These are phyloP conservation scores for Sussaba pulchella DNA, from an alignment of 2,888 invertebrate genomes.

Conservation along the genomic window DNA sequence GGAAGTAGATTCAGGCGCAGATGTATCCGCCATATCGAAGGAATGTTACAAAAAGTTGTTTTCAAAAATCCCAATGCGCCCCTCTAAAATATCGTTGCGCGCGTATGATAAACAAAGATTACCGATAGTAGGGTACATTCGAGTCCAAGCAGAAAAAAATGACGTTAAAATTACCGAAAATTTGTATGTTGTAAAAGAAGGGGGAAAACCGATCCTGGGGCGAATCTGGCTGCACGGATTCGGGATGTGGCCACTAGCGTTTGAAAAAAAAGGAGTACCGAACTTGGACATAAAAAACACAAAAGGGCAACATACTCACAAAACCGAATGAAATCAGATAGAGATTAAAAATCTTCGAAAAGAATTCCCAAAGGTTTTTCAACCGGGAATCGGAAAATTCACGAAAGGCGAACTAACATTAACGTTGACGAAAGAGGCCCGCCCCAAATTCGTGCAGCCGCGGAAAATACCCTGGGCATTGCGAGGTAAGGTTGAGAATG, in stretches of 20 bases:
- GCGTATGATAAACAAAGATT: slow-evolving; percentile 43
- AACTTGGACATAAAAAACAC: background rate
- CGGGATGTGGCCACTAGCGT: slow-evolving; percentile 45
- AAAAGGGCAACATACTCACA: background rate
- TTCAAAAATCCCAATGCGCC: background rate
- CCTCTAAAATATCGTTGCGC: slow-evolving; percentile 16
- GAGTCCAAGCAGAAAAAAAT: slow-evolving; percentile 1
- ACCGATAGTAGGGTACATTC: slow-evolving; percentile 30
- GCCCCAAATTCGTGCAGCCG: slow-evolving; percentile 68
- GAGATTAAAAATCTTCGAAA: background rate
- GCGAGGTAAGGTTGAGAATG: slow-evolving; percentile 15
- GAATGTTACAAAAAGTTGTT: slow-evolving; percentile 40
- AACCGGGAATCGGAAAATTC: slow-evolving; percentile 41
- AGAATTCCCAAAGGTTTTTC: slow-evolving; percentile 46
- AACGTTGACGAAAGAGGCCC: slow-evolving; percentile 57
- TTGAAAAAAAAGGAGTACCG: background rate
- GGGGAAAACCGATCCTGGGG: slow-evolving; percentile 27
- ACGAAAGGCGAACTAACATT: slow-evolving; percentile 48
- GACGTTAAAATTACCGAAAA: background rate
- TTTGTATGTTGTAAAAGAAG: slow-evolving; percentile 26
- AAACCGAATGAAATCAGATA: background rate
- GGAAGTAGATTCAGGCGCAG: slow-evolving; percentile 53
- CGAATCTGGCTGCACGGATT: slow-evolving; percentile 19
- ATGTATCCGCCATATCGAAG: slow-evolving; percentile 41
- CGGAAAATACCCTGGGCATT: slow-evolving; percentile 19